Percentiles rank a stretch among this genome's conserved stretches.
These are phyloP conservation scores for Forbesichthys agassizii DNA, from an alignment of 2,113 vertebrate species.

Conservation along the genomic window DNA sequence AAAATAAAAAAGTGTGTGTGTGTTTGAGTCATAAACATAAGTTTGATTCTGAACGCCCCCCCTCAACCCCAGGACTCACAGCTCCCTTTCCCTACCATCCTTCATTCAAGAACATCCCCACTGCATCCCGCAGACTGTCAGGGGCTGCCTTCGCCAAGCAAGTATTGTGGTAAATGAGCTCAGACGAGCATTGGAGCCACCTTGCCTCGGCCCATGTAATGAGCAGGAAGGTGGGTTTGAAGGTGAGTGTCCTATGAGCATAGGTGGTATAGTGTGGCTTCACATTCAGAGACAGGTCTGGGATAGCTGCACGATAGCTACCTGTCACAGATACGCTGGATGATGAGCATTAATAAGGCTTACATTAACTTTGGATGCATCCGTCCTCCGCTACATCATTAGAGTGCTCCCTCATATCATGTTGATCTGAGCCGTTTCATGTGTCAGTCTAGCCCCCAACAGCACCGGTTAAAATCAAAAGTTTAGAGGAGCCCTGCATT, in stretches of 20 bases:
- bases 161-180: constrained; percentile 34
- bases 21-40: constrained; percentile 55
- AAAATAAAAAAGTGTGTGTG: constrained; percentile 49
- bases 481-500: too few species aligned
- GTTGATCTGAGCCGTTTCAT: neutral
- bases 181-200: constrained; percentile 24
- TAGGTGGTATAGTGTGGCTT: constrained; percentile 20
- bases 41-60: constrained; percentile 72
- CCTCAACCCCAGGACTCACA: constrained; percentile 51
- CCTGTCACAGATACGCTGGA: constrained; percentile 40
- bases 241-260: constrained; percentile 18
- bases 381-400: neutral
- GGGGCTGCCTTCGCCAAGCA: constrained; percentile 28
- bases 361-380: constrained; percentile 27
- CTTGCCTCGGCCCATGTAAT: constrained; percentile 43
- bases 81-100: constrained; percentile 34
- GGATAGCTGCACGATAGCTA: constrained; percentile 7
- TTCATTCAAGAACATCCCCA: constrained; percentile 24
- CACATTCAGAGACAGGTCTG: constrained; percentile 28
- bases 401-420: neutral
- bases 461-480: too few species aligned
- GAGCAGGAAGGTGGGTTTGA: constrained; percentile 47
- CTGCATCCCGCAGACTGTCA: constrained; percentile 3
- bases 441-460: neutral
- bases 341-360: constrained; percentile 54